Evolutionary conservation across 1,140 invertebrate species (phyloP).

Genomic region (Drosophila bifasciata): DNA sequence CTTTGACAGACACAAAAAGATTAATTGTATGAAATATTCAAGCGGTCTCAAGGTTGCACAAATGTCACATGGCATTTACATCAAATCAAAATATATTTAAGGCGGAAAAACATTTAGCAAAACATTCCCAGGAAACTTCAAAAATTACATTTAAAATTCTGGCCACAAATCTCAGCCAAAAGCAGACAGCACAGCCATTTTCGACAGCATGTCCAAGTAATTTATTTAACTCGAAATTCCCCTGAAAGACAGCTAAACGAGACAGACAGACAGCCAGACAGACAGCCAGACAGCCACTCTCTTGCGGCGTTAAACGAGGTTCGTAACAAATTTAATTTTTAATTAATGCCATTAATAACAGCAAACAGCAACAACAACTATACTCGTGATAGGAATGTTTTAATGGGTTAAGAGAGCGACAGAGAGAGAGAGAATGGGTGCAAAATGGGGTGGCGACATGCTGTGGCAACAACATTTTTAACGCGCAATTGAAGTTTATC

Average conservation of each 20-base stretch:
- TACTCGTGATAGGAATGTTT: conserved; percentile 24
- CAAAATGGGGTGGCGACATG: conserved; percentile 26
- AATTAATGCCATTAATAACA: conserved; percentile 72
- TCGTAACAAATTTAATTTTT: conserved; percentile 72
- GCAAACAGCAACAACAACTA: conserved; percentile 32
- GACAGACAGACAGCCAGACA: conserved; percentile 12
- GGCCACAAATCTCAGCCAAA: too few relatives aligned
- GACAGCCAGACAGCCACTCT: conserved; percentile 8
- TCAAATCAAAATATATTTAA: too few relatives aligned
- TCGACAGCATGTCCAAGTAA: conserved; percentile 22
- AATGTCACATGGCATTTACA: too few relatives aligned
- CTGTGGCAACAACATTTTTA: conserved; percentile 49
- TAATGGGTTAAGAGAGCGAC: conserved; percentile 32
- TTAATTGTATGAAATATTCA: conserved; percentile 25
- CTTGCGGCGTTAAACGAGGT: conserved; percentile 50
- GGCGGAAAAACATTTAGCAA: too few relatives aligned
- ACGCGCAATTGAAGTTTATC: conserved; percentile 71
- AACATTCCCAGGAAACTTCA: too few relatives aligned
- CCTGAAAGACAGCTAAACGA: background rate
- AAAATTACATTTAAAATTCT: too few relatives aligned
- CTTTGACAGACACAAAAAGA: conserved; percentile 20
- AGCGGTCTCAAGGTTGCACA: too few relatives aligned
- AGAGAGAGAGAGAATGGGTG: background rate
- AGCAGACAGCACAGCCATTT: background rate
- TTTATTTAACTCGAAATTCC: conserved; percentile 23